Conservation (phyloP, 2,888 invertebrate genomes). For the Ormyrus thymus region DNA sequence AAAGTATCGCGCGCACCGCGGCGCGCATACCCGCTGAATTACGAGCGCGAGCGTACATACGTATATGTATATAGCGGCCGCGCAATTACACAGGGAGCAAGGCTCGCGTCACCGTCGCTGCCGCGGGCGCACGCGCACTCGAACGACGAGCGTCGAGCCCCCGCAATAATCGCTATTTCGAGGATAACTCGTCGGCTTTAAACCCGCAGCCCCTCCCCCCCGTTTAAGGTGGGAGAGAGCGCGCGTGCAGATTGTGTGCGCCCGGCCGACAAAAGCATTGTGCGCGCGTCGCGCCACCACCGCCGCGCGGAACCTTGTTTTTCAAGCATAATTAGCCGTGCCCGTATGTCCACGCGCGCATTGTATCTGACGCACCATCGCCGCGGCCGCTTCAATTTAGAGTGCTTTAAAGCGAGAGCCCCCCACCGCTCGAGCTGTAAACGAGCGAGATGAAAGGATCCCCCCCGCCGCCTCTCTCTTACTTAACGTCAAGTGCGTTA, state of each 20-base stretch:
- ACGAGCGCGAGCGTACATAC: no score
- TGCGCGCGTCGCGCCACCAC: no score
- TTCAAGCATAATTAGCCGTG: conserved; percentile 45
- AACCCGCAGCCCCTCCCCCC: neutral
- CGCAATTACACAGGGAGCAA: no score
- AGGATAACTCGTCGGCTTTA: neutral
- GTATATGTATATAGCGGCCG: no score
- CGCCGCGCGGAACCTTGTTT: conserved; percentile 23
- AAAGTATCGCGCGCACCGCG: no score
- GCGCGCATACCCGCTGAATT: no score
- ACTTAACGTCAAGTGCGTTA: neutral
- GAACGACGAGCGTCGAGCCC: no score
- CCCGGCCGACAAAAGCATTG: no score
- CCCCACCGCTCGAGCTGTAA: neutral
- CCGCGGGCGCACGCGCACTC: no score
- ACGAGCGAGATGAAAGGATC: no score
- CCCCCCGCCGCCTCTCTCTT: neutral
- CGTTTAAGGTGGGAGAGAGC: neutral
- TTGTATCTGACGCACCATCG: neutral
- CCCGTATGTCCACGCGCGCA: conserved; percentile 11
- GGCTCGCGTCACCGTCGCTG: no score
- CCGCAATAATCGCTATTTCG: no score
- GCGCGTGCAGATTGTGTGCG: neutral
- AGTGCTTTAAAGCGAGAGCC: neutral
- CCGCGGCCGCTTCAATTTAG: conserved; percentile 26